Evolutionary conservation across 2,797 vertebrate genomes (phyloP).

Genomic region (Lepidocolaptes lacrymiger): DNA sequence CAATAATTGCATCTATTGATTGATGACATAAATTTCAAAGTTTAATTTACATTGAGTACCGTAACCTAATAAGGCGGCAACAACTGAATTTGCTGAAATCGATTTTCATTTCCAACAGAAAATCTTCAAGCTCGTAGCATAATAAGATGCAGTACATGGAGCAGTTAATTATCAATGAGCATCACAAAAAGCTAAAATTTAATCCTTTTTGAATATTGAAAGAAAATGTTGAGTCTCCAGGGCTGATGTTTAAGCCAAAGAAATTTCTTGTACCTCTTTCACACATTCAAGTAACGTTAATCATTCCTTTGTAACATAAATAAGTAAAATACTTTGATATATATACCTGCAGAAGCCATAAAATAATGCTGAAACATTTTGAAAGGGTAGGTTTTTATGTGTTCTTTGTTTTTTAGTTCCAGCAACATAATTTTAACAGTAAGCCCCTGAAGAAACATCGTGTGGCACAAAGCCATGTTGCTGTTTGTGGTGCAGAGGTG

Average conservation of each 20-base stretch:
- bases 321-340: neutral
- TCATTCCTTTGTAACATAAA: neutral
- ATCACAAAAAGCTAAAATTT: slow-evolving; percentile 37
- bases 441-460: neutral
- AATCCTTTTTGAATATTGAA: neutral
- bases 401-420: neutral
- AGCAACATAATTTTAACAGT: neutral
- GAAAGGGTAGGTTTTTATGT: neutral
- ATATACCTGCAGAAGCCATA: neutral
- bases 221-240: neutral
- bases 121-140: neutral
- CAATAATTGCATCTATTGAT: slow-evolving; percentile 77
- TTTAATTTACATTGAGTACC: slow-evolving; percentile 75
- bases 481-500: neutral
- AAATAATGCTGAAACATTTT: neutral
- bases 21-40: slow-evolving; percentile 73
- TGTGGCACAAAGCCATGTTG: neutral
- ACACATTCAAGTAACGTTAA: neutral
- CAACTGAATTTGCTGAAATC: slow-evolving; percentile 72
- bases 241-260: neutral
- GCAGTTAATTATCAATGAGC: slow-evolving; percentile 65
- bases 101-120: slow-evolving; percentile 75
- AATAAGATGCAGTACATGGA: slow-evolving; percentile 17
- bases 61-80: slow-evolving; percentile 74
- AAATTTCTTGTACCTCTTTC: neutral